Base-by-base conservation (phyloP, 2,113 vertebrate genomes). In the Pseudorasbora parva region DNA sequence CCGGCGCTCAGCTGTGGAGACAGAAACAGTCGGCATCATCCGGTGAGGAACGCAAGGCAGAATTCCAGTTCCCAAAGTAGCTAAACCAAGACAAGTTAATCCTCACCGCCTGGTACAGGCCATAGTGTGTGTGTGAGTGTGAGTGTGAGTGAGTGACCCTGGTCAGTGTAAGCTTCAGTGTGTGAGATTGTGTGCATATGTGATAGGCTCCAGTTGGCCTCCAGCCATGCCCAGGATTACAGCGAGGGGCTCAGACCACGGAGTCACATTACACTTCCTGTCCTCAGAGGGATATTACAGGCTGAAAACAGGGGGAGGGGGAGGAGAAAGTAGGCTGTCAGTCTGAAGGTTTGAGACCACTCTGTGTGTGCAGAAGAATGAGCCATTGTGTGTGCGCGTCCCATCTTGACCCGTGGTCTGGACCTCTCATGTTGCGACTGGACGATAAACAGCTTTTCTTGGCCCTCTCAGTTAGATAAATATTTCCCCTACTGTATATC, bases 1-100 rank as follows among this genome's bases (percentile, higher is more conserved):
- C 96, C 93, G 0, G 91, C 92, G 0, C 96, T 96, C 90, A 96
- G 94, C 96, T 97, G 93, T 4, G 76, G 91, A 91, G 84, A 93
- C 81, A 95, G 88, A 88, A 92, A 91, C 74, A 89, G 91, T 93
- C 91, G 92, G 92, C 93, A 93, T 95, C 92, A 94, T 94, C 91
- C 87, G 87, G 23, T 87, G 82, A 87, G 79, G 77, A 47, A 66
- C 30, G 54, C 71, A 33, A 59, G 11, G 33, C 86, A 88, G 86
- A 66, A 84, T 83, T 85, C 82, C 83, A 80, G 82, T 66, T 83
- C 82, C 85, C 82, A 80, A 80, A 43, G 73, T 54, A 56, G 47
- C 75, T 83, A 88, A 81, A 87, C 82, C 80, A 78, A 89, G 54
- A 51, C 33, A 41, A 45, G 41, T 9, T 79, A 64, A 79, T 66